Evolutionary conservation across 2,888 invertebrate genomes (phyloP).

Genomic region (Fissipunctia ypsillon): DNA sequence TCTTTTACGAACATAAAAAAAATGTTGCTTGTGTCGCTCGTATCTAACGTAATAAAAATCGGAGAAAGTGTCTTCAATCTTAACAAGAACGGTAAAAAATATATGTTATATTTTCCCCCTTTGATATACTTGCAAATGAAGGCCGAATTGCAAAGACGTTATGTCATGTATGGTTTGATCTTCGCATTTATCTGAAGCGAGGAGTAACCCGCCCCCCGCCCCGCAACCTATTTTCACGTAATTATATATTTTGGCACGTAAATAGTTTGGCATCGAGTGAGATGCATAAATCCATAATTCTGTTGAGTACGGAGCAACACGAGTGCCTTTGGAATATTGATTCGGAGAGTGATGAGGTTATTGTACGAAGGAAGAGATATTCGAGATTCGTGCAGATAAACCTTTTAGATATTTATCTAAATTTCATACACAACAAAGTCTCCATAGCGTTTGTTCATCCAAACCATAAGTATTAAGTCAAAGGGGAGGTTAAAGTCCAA

Average conservation of each 20-base stretch:
- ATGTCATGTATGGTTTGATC: conserved; percentile 40
- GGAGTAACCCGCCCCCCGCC: conserved; percentile 18
- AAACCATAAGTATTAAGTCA: not conserved
- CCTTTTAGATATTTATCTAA: conserved; percentile 38
- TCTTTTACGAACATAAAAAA: conserved; percentile 42
- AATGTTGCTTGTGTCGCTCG: conserved; percentile 27
- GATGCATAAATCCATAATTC: conserved; percentile 66
- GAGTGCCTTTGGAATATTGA: conserved; percentile 67
- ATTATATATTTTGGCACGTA: conserved; percentile 65
- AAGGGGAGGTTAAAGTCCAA: not conserved
- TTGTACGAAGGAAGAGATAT: conserved; percentile 49
- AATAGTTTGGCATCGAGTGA: conserved; percentile 65
- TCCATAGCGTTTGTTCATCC: conserved; percentile 2
- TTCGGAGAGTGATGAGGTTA: conserved; percentile 55
- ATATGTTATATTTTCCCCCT: conserved; percentile 41
- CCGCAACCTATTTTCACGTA: conserved; percentile 44
- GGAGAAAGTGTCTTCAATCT: conserved; percentile 47
- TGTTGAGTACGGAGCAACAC: conserved; percentile 55
- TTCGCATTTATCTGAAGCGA: conserved; percentile 28
- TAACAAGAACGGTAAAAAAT: conserved; percentile 45
- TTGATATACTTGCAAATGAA: conserved; percentile 55
- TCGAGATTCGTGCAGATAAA: conserved; percentile 28
- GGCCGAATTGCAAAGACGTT: conserved; percentile 38
- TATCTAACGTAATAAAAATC: conserved; percentile 53
- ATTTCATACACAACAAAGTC: conserved; percentile 15